phyloP scores from a whole-genome alignment of 1,140 invertebrate genomes.

The Paraescarpia echinospica region DNA sequence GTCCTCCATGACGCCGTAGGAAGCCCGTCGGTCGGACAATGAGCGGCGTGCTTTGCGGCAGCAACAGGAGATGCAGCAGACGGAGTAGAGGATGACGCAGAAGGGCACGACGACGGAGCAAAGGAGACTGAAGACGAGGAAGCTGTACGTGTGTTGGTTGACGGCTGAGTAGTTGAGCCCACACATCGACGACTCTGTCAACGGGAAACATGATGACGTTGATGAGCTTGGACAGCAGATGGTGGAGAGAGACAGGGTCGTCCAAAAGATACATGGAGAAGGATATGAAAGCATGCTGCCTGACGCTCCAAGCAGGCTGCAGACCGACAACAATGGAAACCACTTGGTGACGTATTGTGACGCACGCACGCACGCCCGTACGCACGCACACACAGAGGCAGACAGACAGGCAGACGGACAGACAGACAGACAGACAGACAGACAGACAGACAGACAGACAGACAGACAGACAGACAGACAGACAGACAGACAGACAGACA shows the following conservation, averaged over 20 bases:
- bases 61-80: not conserved
- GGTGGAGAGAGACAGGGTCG: too few relatives aligned
- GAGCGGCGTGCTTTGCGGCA: not conserved
- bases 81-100: not conserved
- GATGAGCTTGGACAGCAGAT: not conserved
- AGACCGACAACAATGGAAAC: too few relatives aligned
- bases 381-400: not conserved
- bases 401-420: not conserved
- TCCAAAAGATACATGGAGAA: too few relatives aligned
- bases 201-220: not conserved
- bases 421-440: too few relatives aligned
- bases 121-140: not conserved
- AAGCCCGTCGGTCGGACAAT: not conserved
- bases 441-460: too few relatives aligned
- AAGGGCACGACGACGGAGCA: not conserved
- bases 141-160: slow-evolving; percentile 6
- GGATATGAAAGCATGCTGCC: too few relatives aligned
- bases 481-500: not conserved
- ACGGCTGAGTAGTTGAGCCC: not conserved
- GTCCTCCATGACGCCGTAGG: not conserved
- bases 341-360: too few relatives aligned
- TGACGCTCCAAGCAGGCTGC: too few relatives aligned
- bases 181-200: not conserved
- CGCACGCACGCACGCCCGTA: not conserved
- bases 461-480: not conserved